Evolutionary conservation across 2,888 invertebrate genomes (phyloP).

Genomic region (Zaprionus bogoriensis): DNA sequence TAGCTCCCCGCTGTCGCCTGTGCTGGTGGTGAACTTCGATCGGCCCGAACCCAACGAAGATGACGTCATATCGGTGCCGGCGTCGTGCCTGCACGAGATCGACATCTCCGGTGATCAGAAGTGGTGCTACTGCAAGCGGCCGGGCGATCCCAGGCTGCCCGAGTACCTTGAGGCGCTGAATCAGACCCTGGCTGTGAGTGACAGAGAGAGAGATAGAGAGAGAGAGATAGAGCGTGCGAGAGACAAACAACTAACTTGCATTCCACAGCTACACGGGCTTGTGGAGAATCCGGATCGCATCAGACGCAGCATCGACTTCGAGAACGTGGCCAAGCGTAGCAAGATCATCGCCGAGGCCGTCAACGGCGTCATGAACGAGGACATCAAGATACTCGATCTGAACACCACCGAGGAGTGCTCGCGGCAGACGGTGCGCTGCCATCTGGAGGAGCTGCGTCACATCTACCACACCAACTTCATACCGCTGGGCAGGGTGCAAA

Average conservation of each 20-base stretch:
- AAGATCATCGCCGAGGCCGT: constrained; percentile 84
- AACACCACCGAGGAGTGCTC: constrained; percentile 84
- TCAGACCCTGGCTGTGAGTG: constrained; percentile 53
- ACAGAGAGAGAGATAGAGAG: neutral
- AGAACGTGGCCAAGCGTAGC: constrained; percentile 73
- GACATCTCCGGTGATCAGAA: constrained; percentile 38
- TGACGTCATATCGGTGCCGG: constrained; percentile 56
- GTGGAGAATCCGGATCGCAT: constrained; percentile 59
- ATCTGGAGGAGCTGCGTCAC: constrained; percentile 84
- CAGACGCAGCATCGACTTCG: constrained; percentile 72
- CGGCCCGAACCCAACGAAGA: constrained; percentile 25
- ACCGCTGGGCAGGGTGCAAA: constrained; percentile 85
- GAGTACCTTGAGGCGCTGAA: constrained; percentile 61
- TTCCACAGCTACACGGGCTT: constrained; percentile 66
- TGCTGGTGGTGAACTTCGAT: constrained; percentile 78
- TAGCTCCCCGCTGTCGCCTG: constrained; percentile 74
- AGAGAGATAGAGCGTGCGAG: too few relatives aligned
- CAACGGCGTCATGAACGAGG: constrained; percentile 59
- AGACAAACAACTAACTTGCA: too few relatives aligned
- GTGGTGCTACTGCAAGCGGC: constrained; percentile 78
- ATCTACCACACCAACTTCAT: constrained; percentile 84
- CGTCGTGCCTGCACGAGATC: constrained; percentile 10
- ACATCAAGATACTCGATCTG: constrained; percentile 68
- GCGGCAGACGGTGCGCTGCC: constrained; percentile 82
- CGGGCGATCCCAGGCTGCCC: constrained; percentile 65